Percentiles rank a stretch among this genome's conserved stretches.
phyloP scores from a whole-genome alignment of 2,888 invertebrate species.

The Deilephila porcellus region DNA sequence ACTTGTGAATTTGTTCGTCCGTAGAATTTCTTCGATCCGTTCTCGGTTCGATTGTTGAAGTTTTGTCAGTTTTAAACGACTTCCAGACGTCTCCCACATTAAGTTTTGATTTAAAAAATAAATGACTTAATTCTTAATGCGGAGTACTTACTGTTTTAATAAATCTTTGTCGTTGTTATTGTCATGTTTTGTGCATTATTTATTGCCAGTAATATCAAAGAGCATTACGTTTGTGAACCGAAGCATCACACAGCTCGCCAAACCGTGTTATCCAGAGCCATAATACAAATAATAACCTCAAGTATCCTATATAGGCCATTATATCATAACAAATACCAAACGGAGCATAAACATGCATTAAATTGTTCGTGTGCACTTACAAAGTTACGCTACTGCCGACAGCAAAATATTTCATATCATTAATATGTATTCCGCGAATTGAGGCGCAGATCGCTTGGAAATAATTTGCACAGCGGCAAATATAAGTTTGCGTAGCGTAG shows the following conservation, averaged over 20 bases:
- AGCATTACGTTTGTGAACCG: background rate
- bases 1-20: constrained; percentile 42
- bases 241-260: background rate
- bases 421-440: constrained; percentile 38
- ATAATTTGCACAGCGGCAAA: constrained; percentile 58
- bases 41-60: constrained; percentile 20
- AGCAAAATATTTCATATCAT: constrained; percentile 39
- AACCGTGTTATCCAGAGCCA: background rate
- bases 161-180: background rate
- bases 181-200: constrained; percentile 9
- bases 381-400: constrained; percentile 42
- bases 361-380: constrained; percentile 39
- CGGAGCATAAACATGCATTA: constrained; percentile 42
- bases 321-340: constrained; percentile 35
- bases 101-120: background rate
- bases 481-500: constrained; percentile 61
- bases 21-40: constrained; percentile 39
- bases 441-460: constrained; percentile 54
- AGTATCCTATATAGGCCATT: constrained; percentile 32
- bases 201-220: background rate
- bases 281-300: constrained; percentile 3
- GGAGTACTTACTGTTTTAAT: background rate
- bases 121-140: background rate
- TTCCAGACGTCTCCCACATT: constrained; percentile 1
- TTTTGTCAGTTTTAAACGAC: constrained; percentile 26